Conservation (phyloP, 1,140 invertebrate species). For the Gyrodactylus salaris region DNA sequence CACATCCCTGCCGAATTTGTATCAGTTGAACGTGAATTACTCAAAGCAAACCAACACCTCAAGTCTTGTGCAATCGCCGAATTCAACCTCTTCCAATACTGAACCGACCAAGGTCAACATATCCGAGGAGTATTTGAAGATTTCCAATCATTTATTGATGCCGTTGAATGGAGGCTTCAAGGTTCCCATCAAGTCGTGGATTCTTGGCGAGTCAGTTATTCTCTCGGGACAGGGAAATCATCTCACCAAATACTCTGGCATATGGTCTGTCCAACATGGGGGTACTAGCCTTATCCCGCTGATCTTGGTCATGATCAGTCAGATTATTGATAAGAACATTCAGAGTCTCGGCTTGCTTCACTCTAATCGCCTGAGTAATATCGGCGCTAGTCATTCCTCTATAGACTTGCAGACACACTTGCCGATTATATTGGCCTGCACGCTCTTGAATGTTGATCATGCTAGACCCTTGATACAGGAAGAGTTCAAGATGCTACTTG, state of each 20-base stretch:
- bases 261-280: neutral
- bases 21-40: neutral
- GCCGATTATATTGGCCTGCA: neutral
- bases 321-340: neutral
- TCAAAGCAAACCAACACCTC: neutral
- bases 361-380: too few relatives aligned
- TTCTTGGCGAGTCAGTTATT: neutral
- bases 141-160: neutral
- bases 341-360: too few relatives aligned
- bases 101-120: neutral
- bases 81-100: neutral
- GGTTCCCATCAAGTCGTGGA: neutral
- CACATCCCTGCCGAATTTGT: neutral
- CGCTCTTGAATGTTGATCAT: neutral
- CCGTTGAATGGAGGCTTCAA: neutral
- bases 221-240: neutral
- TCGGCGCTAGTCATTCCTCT: too few relatives aligned
- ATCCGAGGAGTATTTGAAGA: neutral
- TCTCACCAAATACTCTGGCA: neutral
- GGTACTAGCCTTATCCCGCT: neutral
- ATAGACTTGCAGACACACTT: too few relatives aligned
- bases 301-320: neutral
- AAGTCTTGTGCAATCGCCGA: neutral
- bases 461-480: neutral
- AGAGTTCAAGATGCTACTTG: neutral